Evolutionary conservation across 2,888 invertebrate species (phyloP).

Genomic region (Nymphalis c-album): DNA sequence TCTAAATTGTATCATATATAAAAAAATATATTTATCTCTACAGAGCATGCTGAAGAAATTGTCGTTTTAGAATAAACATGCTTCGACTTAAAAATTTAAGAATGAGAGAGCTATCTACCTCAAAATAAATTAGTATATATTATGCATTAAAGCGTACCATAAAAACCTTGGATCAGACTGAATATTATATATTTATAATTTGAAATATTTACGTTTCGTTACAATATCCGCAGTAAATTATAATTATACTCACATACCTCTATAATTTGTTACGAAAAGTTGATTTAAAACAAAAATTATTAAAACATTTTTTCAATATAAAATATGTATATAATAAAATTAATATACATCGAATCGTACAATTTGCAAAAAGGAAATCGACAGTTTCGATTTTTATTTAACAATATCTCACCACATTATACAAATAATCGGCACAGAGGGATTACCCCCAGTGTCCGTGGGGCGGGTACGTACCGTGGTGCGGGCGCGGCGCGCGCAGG

Average conservation of each 20-base stretch:
- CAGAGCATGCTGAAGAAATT: constrained; percentile 68
- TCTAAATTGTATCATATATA: constrained; percentile 29
- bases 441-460: too few species aligned
- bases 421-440: too few species aligned
- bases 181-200: too few species aligned
- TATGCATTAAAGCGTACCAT: constrained; percentile 60
- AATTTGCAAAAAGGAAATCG: too few species aligned
- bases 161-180: constrained; percentile 60
- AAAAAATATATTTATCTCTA: constrained; percentile 48
- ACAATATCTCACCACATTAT: too few species aligned
- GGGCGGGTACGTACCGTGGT: constrained; percentile 52
- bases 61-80: constrained; percentile 57
- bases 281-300: constrained; percentile 15
- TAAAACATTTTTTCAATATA: not conserved
- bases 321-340: too few species aligned
- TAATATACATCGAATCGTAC: not conserved
- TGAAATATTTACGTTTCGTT: constrained; percentile 10
- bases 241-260: constrained; percentile 24
- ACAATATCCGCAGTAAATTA: not conserved
- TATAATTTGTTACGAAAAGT: constrained; percentile 3
- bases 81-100: constrained; percentile 56
- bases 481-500: constrained; percentile 74
- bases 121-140: constrained; percentile 58
- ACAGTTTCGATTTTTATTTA: too few species aligned
- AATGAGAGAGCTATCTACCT: constrained; percentile 60